phyloP scores from a whole-genome alignment of 2,113 vertebrate species.

The Vidua macroura region DNA sequence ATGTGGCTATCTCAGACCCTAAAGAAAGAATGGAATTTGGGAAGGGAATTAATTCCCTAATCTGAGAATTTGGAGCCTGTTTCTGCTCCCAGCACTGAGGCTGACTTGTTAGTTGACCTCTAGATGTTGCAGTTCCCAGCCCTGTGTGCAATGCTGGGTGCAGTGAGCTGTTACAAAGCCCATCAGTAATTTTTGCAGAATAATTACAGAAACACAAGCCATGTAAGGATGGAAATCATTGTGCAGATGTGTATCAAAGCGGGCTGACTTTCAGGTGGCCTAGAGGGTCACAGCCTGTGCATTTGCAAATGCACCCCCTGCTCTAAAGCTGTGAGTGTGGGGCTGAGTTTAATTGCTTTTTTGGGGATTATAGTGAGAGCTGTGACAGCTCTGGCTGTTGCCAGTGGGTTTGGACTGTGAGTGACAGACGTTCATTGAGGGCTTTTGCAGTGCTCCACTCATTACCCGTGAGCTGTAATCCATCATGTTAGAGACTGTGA shows the following conservation, averaged over 20 bases:
- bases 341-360: not conserved
- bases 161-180: not conserved
- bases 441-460: not conserved
- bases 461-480: not conserved
- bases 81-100: not conserved
- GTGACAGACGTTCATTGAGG: not conserved
- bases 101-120: not conserved
- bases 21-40: not conserved
- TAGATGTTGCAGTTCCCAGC: not conserved
- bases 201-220: not conserved
- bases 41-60: not conserved
- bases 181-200: not conserved
- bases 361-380: not conserved
- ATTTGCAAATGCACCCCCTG: not conserved
- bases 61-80: not conserved
- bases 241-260: not conserved
- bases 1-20: not conserved
- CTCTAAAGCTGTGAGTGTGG: not conserved
- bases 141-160: not conserved
- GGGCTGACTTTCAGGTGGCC: not conserved
- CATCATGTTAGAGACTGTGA: not conserved
- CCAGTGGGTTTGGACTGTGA: not conserved
- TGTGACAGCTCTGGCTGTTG: not conserved
- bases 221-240: rapidly evolving
- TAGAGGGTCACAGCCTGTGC: not conserved